Evolutionary conservation across 64 coral and sea anemone genomes (phyloP), one percentile per base, ranked within the genome.

Genomic region (Acropora yongei): DNA sequence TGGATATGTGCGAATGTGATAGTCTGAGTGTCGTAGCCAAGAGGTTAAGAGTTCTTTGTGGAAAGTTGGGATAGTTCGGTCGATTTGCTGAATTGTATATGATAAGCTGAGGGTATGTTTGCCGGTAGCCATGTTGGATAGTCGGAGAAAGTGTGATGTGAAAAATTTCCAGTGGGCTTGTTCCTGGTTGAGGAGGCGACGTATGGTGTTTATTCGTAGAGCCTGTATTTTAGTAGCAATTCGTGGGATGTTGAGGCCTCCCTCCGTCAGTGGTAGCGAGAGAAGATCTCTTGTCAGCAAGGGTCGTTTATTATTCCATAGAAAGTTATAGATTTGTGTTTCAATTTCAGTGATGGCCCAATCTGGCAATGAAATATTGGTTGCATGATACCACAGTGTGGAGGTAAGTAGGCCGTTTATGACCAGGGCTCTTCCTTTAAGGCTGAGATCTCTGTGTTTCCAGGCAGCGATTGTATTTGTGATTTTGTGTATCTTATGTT

Each of bases 261-360:
- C 89, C 3, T 80, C 41, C 0, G 53, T 14, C 5, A 41, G 1
- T 0, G 89, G 78, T 18, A 69, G 89, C 16, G 77, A 41, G 1
- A 90, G 42, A 6, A 44, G 51, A 3, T 90, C 77, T 8, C 78
- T 14, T 13, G 39, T 82, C 0, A 42, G 19, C 13, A 90, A 78
- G 0, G 76, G 89, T 16, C 57, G n/a, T 0, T 74, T 74, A 1
- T 20, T 14, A 10, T 74, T 10, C 1, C 89, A 91, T 61, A 91
- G 83, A 6, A 91, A 91, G 55, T 17, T 17, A 53, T 73, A 82
- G 47, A 91, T 91, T 0, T 6, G 45, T 0, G 2, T 2, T 74
- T 91, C 78, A 1, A 91, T n/a, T 20, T 82, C 61, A 1, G 16
- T 12, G 18, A 82, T 80, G 5, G 78, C 78, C 88, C 78, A 73